These are phyloP conservation scores for Idris sp. DNA, from an alignment of 1,140 invertebrate genomes.

Conservation along the genomic window DNA sequence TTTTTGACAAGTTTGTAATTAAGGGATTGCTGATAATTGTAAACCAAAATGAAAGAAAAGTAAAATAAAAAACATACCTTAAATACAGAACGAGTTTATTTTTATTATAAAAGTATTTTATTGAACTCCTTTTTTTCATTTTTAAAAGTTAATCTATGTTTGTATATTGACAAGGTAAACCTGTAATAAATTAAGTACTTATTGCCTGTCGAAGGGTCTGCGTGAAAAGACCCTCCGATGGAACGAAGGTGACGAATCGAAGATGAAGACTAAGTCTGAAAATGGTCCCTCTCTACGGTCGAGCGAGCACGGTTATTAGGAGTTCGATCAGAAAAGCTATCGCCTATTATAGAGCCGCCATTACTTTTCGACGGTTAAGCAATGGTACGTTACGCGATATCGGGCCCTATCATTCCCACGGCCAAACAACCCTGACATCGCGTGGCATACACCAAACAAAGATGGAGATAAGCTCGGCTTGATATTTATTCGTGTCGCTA, in stretches of 20 bases:
- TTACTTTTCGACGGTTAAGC: constrained; percentile 51
- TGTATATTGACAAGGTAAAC: neutral
- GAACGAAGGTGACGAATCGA: constrained; percentile 50
- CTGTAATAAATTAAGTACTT: constrained; percentile 29
- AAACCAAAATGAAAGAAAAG: too few species aligned
- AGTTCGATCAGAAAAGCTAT: constrained; percentile 33
- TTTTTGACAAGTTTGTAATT: constrained; percentile 10
- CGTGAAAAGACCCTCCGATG: constrained; percentile 33
- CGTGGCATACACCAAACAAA: constrained; percentile 63
- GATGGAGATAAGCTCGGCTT: constrained; percentile 42
- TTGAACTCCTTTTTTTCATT: too few species aligned
- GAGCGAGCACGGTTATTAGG: constrained; percentile 40
- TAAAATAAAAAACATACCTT: too few species aligned
- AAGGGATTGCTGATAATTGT: constrained; percentile 15
- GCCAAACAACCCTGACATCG: constrained; percentile 52
- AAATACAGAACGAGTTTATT: too few species aligned
- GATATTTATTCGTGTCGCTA: constrained; percentile 38
- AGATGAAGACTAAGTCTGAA: constrained; percentile 42
- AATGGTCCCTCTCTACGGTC: constrained; percentile 44
- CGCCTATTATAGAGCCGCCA: constrained; percentile 41
- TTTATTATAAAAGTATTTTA: too few species aligned
- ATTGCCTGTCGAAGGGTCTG: constrained; percentile 19
- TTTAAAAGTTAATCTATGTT: too few species aligned
- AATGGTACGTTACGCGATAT: constrained; percentile 58
- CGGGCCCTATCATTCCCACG: constrained; percentile 67